phyloP scores from a whole-genome alignment of 2,113 vertebrate species.

The Pterocles orientalis region DNA sequence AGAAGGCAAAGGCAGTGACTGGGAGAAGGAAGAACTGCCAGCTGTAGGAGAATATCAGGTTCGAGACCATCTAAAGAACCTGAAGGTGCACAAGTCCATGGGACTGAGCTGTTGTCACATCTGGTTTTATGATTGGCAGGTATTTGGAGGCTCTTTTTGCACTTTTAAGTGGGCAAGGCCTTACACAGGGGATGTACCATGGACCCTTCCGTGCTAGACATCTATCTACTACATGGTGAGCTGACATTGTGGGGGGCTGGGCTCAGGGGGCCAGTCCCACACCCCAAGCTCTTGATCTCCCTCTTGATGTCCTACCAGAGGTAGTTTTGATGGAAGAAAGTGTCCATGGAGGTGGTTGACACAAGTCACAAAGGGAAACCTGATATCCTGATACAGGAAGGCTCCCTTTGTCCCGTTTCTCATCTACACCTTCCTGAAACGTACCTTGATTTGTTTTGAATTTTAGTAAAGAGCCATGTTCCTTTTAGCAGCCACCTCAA shows the following conservation, averaged over 20 bases:
- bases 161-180: not conserved
- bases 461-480: not conserved
- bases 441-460: not conserved
- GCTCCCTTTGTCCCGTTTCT: not conserved
- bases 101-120: not conserved
- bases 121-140: not conserved
- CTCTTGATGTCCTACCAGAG: not conserved
- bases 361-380: not conserved
- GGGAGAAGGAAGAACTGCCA: no score
- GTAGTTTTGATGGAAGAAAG: not conserved
- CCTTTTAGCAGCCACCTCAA: not conserved
- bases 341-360: accelerated
- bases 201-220: not conserved
- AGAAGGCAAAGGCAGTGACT: no score
- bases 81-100: no score
- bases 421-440: not conserved
- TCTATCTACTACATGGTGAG: not conserved
- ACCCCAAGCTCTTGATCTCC: not conserved
- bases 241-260: not conserved
- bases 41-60: no score
- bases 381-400: not conserved
- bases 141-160: not conserved
- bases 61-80: no score
- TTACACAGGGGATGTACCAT: not conserved
- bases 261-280: not conserved